A percentile compares a stretch with the other conserved stretches of the same genome.
Evolutionary conservation across 2,888 invertebrate genomes (phyloP).

Genomic region (Tetranychus truncatus): DNA sequence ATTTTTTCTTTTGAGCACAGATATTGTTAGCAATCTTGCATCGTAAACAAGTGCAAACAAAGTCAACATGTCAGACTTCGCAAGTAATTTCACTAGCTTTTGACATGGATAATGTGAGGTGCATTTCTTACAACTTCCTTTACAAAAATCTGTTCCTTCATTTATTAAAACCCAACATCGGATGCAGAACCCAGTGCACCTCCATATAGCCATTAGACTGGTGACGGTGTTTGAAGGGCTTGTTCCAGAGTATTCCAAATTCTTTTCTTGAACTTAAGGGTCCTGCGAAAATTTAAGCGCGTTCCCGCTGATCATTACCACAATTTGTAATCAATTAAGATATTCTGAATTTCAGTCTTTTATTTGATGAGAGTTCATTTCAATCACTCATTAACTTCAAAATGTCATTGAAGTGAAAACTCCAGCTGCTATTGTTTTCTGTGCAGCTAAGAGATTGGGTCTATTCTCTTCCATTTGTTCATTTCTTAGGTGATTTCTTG

Average conservation of each 20-base stretch:
- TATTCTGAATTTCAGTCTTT: not conserved
- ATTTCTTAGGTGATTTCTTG: not conserved
- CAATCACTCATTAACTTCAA: not conserved
- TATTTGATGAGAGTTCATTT: not conserved
- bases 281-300: not conserved
- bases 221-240: not conserved
- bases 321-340: not conserved
- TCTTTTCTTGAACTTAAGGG: not conserved
- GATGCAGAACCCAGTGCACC: not conserved
- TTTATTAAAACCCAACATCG: not conserved
- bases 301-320: not conserved
- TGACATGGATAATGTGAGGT: not conserved
- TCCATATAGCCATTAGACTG: not conserved
- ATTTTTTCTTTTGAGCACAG: not conserved
- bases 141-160: not conserved
- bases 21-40: not conserved
- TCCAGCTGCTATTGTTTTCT: not conserved
- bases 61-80: not conserved
- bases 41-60: not conserved
- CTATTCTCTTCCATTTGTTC: not conserved
- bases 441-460: too few species aligned
- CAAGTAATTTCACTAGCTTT: not conserved
- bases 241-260: not conserved
- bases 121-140: not conserved
- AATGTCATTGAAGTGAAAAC: too few species aligned